A percentile compares a stretch with the other conserved stretches of the same genome.
Conservation (phyloP, 2,888 invertebrate species). For the Itoplectis maculator region DNA sequence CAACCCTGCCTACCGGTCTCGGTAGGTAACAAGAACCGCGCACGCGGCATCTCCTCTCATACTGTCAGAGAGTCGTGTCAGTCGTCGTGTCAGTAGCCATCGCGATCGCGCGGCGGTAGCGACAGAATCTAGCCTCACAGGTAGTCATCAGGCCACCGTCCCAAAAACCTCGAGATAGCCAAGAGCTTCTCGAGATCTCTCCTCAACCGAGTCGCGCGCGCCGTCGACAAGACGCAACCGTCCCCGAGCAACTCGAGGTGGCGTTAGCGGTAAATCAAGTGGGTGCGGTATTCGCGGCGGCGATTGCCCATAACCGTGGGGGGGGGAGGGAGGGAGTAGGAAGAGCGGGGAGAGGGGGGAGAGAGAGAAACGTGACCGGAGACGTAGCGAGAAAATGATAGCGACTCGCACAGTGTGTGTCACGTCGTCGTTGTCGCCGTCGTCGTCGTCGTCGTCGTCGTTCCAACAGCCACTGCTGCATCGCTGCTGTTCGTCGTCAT, state of each 20-base stretch:
- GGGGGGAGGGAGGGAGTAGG: slow-evolving; percentile 42
- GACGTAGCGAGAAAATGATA: slow-evolving; percentile 79
- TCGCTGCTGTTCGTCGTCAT: slow-evolving; percentile 75
- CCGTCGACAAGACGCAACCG: neutral
- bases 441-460: too few species aligned
- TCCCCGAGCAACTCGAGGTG: slow-evolving; percentile 49
- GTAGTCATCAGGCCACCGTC: too few species aligned
- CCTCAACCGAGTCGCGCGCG: neutral
- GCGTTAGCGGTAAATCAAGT: slow-evolving; percentile 62
- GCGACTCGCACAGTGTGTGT: slow-evolving; percentile 76
- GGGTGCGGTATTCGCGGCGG: slow-evolving; percentile 78
- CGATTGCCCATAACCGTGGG: slow-evolving; percentile 78
- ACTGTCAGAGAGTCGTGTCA: too few species aligned
- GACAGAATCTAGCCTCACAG: too few species aligned
- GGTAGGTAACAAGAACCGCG: too few species aligned
- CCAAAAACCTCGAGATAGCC: neutral
- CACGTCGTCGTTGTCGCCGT: slow-evolving; percentile 77
- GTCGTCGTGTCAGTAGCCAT: too few species aligned
- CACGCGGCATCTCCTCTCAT: too few species aligned
- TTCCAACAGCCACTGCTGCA: slow-evolving; percentile 63
- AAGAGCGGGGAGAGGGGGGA: too few species aligned
- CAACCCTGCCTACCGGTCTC: too few species aligned
- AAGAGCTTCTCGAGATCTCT: neutral
- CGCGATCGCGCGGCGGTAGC: too few species aligned
- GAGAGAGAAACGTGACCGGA: slow-evolving; percentile 81